Base-by-base conservation (phyloP, 2,888 invertebrate species). In the Criorhina ranunculi region DNA sequence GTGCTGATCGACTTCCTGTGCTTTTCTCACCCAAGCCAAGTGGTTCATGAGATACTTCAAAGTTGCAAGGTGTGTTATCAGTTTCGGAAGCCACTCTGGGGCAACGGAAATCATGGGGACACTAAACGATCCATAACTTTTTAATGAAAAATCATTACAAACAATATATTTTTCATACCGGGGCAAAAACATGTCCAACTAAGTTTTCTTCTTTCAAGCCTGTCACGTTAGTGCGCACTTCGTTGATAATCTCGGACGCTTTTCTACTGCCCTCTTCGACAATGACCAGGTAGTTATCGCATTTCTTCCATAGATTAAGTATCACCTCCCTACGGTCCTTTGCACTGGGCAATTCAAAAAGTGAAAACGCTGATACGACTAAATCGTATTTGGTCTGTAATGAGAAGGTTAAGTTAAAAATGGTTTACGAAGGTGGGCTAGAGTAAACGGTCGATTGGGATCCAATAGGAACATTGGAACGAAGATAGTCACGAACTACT, bases 231-330 rank as follows among this genome's bases (percentile, higher is more conserved):
- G 97, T 96, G 88, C 98, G 93, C 0, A 96, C 96, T 93, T 99
- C 98, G 87, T 96, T 95, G 0, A 98, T 93, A 87, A 96, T 93
- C 90, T 94, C 93, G 89, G 96, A 98, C 1, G 98, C 98, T 44
- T 95, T 95, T 86, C 94, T 94, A 0, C 95, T 95, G 5, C 98
- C 98, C 87, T 95, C 94, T 91, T 98, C 98, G 0, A 97, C 94
- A 4, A 98, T 93, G 11, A 98, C 93, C 89, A 98, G 92, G 90
- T 96, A 97, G 9, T 95, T 94, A 87, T 95, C 93, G 0, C 98
- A 97, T 92, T 96, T 98, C 67, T 94, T 94, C 98, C 98, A 98
- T 7, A 98, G 92, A 88, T 95, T 96, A 60, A 95, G 93, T 72
- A 98, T 91, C 0, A 94, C 93, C 88, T 96, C 94, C 55, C 96